Conservation (phyloP, 2,113 vertebrate species). For the Arizona elegans region DNA sequence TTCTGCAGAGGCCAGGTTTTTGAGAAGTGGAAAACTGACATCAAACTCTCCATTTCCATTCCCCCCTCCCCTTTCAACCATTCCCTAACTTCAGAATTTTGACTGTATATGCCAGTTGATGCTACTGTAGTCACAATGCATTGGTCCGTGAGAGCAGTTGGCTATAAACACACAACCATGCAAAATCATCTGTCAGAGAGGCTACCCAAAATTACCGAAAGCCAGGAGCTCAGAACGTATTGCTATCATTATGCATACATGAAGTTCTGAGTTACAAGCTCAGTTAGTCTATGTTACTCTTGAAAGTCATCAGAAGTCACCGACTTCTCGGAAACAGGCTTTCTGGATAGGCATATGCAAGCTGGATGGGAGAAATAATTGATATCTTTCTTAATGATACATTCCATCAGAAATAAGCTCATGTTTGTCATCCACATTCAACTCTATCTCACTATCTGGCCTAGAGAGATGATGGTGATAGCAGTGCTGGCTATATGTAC, state of each 20-base stretch:
- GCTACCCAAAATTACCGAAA: not conserved
- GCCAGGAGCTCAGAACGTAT: not conserved
- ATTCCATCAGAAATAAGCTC: not conserved
- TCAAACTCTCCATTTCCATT: not conserved
- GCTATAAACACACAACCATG: not conserved
- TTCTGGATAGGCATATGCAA: not conserved
- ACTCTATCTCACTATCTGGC: not conserved
- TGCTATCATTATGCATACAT: not conserved
- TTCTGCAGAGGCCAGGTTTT: constrained; percentile 66
- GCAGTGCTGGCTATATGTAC: not conserved
- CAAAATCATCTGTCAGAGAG: not conserved
- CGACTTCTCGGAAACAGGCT: not conserved
- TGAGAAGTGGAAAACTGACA: not conserved
- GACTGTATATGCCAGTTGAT: not conserved
- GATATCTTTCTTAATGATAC: not conserved
- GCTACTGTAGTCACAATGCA: not conserved
- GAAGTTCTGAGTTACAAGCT: not conserved
- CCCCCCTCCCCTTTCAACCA: not conserved
- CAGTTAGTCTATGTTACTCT: not conserved
- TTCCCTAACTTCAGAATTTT: not conserved
- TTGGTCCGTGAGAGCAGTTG: not conserved
- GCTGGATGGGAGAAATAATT: not conserved
- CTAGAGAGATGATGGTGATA: not conserved
- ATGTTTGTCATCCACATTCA: not conserved
- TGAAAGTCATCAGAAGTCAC: not conserved